Conservation (phyloP, 2,113 vertebrate species). For the Cervus canadensis region DNA sequence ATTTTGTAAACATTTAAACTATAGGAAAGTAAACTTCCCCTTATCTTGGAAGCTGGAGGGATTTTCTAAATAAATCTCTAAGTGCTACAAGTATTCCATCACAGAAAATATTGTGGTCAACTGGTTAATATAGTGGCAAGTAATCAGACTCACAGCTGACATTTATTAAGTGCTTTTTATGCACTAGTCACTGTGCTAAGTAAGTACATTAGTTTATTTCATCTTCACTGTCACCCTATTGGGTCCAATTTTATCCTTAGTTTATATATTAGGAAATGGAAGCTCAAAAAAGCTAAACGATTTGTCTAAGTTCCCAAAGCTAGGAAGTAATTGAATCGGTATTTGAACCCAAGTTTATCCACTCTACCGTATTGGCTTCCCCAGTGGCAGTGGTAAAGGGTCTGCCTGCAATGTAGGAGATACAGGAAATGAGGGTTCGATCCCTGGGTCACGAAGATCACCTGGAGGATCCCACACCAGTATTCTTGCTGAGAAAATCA, state of each 20-base stretch:
- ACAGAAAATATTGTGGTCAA: neutral
- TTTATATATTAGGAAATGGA: neutral
- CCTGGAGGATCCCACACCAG: neutral
- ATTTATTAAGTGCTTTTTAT: neutral
- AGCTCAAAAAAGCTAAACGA: neutral
- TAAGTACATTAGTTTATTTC: neutral
- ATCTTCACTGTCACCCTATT: neutral
- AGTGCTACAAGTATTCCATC: neutral
- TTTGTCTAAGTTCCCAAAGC: neutral
- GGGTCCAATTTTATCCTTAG: neutral
- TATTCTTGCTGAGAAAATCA: neutral
- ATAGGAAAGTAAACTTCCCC: neutral
- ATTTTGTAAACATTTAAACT: slow-evolving; percentile 1
- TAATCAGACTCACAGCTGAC: neutral
- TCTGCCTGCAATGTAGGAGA: neutral
- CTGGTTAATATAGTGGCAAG: neutral
- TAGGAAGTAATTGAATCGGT: neutral
- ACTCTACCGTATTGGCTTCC: neutral
- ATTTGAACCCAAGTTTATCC: neutral
- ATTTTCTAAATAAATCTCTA: neutral
- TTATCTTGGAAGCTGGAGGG: neutral
- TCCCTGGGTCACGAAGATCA: neutral
- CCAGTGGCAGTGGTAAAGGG: neutral
- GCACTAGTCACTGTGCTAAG: neutral
- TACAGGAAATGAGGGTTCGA: neutral